Base-by-base conservation (phyloP, 2,797 vertebrate genomes). In the Scyliorhinus canicula region DNA sequence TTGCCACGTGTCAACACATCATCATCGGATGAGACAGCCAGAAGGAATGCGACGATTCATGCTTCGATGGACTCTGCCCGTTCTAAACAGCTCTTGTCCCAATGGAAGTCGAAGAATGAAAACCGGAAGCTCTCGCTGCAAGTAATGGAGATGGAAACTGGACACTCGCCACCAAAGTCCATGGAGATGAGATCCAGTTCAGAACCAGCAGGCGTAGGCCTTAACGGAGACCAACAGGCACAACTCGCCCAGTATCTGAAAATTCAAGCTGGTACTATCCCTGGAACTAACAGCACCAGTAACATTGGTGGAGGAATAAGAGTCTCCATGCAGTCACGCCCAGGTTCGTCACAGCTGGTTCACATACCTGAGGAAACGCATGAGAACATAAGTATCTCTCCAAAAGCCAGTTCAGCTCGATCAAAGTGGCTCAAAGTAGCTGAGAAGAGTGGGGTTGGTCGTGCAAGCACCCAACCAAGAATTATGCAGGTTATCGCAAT, bases 351-450 rank as follows among this genome's bases (percentile, higher is more conserved):
- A 0, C 99, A 99, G 96, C 96, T 99, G 44, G 99, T 99, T 4
- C 99, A 99, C 96, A 99, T 99, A 96, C 99, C 99, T 0, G 99
- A 99, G 96, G 99, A 99, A 96, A 98, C 98, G 2, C 98, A 99
- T 91, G 99, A 99, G 91, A 98, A 98, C 71, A 96, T 98, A 52
- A 98, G 96, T 93, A 96, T 96, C 0, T 98, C 98, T 35, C 98
- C 98, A 2, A 98, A 98, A 96, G 96, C 95, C 52, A 98, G 97
- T 95, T 97, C 97, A 2, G 97, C 97, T 67, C 98, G 98, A 95
- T 98, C 98, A 95, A 98, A 99, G 96, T 99, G 99, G 99, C 96
- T 99, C 95, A 98, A 98, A 96, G 98, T 98, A 50, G 98, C 98
- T 0, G 99, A 99, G 96, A 99, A 98, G 97, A 98, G 97, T 0